Evolutionary conservation across 2,113 vertebrate genomes (phyloP), one percentile per base, ranked within the genome.

Genomic region (Sinocyclocheilus maitianheensis): DNA sequence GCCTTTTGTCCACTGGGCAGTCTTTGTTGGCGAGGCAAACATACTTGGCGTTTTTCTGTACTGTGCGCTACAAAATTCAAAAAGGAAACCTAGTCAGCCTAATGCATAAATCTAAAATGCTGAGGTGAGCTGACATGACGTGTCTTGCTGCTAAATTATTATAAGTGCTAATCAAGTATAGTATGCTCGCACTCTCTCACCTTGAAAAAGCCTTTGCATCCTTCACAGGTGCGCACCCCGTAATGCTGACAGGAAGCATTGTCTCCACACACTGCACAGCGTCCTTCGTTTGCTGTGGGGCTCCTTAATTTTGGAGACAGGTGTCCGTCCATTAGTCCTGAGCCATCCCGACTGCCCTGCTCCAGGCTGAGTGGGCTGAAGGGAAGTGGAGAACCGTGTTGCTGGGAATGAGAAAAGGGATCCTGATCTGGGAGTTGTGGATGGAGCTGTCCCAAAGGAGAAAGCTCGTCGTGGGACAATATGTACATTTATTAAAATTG

Each of bases 201-300:
- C 97, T 99, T 99, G 92, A 99, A 99, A 93, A 99, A 99, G 10
- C 98, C 98, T 90, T 99, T 99, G 93, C 98, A 99, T 79, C 98
- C 98, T 90, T 99, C 98, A 53, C 98, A 99, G 90, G 98, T 99
- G 77, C 97, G 97, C 81, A 98, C 98, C 0, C 98, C 97, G 0
- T 98, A 98, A 91, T 99, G 98, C 92, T 99, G 97, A 92, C 98
- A 99, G 0, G 98, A 97, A 6, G 98, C 98, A 0, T 96, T 97
- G 95, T 98, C 98, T 69, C 97, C 97, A 26, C 97, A 99, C 77
- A 99, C 98, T 0, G 97, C 97, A 11, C 98, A 99, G 89, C 96
- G 96, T 0, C 97, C 97, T 89, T 98, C 98, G 0, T 92, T 96
- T 22, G 93, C 94, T 13, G 93, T 89, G 0, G 95, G 93, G 65